Conservation (phyloP, 2,113 vertebrate genomes). For the Oostethus manadensis region DNA sequence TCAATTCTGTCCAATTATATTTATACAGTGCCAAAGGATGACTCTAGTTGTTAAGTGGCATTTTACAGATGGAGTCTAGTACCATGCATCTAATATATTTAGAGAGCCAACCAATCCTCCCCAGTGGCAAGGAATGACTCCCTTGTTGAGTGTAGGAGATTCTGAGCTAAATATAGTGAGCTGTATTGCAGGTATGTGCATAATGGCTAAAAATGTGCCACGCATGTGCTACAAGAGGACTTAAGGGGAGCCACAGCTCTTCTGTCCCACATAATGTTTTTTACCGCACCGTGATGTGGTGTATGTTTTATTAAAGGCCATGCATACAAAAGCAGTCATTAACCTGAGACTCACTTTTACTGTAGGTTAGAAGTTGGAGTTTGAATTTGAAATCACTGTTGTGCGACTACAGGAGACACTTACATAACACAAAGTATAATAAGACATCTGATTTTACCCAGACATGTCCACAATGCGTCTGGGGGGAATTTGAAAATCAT, state of each 20-base stretch:
- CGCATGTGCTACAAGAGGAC: neutral
- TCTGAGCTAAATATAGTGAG: conserved; percentile 16
- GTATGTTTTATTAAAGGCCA: neutral
- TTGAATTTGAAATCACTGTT: too few relatives aligned
- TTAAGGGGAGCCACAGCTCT: neutral
- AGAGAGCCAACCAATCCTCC: neutral
- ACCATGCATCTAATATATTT: neutral
- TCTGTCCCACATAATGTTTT: neutral
- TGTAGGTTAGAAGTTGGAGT: too few relatives aligned
- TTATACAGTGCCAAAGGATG: neutral
- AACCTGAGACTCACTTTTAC: too few relatives aligned
- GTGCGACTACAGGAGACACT: neutral
- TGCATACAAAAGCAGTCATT: too few relatives aligned
- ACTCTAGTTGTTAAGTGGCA: neutral
- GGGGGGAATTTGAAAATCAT: too few relatives aligned
- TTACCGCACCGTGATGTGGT: neutral
- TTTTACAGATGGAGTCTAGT: neutral
- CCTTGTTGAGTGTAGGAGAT: conserved; percentile 6
- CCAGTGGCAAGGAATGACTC: conserved; percentile 1
- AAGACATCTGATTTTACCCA: neutral
- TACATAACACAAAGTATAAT: neutral
- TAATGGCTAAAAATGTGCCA: conserved; percentile 2
- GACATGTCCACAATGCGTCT: too few relatives aligned
- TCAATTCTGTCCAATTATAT: conserved; percentile 1
- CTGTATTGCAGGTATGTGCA: conserved; percentile 5